These are phyloP conservation scores for Elephantulus edwardii DNA, from an alignment of 2,113 vertebrate species.

Conservation along the genomic window DNA sequence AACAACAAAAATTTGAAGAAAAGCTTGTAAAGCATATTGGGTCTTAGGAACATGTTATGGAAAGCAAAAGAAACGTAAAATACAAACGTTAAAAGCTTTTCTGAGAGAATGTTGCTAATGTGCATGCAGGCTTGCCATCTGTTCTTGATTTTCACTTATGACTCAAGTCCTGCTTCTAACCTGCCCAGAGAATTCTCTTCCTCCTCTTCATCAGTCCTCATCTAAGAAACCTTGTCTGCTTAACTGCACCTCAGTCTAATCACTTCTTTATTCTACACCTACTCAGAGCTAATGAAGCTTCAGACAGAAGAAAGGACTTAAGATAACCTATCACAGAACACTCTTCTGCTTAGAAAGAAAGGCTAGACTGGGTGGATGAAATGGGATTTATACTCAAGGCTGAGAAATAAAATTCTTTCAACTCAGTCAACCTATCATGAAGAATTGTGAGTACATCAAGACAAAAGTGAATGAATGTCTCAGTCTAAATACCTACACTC, in stretches of 20 bases:
- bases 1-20: no score
- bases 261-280: slow-evolving; percentile 41
- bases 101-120: not conserved
- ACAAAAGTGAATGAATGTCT: not conserved
- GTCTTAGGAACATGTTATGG: not conserved
- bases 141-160: not conserved
- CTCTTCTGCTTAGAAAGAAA: slow-evolving; percentile 28
- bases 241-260: not conserved
- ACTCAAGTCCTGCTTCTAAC: not conserved
- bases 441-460: not conserved
- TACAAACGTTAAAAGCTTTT: no score
- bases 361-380: not conserved
- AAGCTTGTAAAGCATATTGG: not conserved
- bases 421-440: not conserved
- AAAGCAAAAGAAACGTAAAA: accelerated
- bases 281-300: slow-evolving; percentile 41
- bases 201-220: not conserved
- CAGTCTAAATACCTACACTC: not conserved
- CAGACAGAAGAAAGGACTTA: not conserved
- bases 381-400: not conserved
- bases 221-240: slow-evolving; percentile 4
- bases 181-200: not conserved
- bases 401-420: not conserved
- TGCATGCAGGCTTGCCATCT: not conserved
- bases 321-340: slow-evolving; percentile 15